Evolutionary conservation across 1,140 invertebrate genomes (phyloP).

Genomic region (Drosophila serrata): DNA sequence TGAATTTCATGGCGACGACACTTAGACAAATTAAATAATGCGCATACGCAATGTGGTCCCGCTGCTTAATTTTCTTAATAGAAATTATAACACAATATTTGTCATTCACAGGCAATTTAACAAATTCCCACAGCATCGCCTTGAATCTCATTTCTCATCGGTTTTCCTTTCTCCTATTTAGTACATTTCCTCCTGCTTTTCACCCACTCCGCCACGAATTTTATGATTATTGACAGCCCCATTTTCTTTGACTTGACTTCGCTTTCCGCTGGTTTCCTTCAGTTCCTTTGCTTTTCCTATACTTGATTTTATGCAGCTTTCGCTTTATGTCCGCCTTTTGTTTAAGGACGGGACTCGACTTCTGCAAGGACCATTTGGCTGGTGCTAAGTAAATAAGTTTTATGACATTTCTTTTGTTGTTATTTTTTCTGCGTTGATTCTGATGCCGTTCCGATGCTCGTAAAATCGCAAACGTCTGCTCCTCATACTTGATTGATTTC

Average conservation of each 20-base stretch:
- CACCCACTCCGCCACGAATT: conserved; percentile 18
- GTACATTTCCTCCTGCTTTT: conserved; percentile 1
- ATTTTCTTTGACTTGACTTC: conserved; percentile 64
- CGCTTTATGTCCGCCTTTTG: conserved; percentile 65
- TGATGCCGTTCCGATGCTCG: conserved; percentile 47
- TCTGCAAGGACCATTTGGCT: conserved; percentile 52
- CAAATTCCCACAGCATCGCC: conserved; percentile 56
- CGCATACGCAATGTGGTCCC: conserved; percentile 70
- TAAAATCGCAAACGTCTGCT: conserved; percentile 69
- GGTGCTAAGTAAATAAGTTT: conserved; percentile 82
- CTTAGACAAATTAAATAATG: conserved; percentile 80
- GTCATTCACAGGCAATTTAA: conserved; percentile 83
- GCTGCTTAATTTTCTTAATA: conserved; percentile 78
- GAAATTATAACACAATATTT: conserved; percentile 83
- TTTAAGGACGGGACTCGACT: conserved; percentile 40
- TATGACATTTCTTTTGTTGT: conserved; percentile 71
- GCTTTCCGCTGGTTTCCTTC: conserved; percentile 24
- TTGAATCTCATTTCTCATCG: conserved; percentile 13
- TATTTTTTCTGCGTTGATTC: conserved; percentile 15
- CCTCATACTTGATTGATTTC: conserved; percentile 76
- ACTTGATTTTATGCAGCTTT: conserved; percentile 41
- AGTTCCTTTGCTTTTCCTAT: neutral
- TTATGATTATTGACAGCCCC: conserved; percentile 75
- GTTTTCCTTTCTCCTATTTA: conserved; percentile 3
- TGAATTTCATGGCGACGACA: conserved; percentile 67